These are phyloP conservation scores for Aphis gossypii DNA, from an alignment of 1,140 invertebrate genomes.

Conservation along the genomic window DNA sequence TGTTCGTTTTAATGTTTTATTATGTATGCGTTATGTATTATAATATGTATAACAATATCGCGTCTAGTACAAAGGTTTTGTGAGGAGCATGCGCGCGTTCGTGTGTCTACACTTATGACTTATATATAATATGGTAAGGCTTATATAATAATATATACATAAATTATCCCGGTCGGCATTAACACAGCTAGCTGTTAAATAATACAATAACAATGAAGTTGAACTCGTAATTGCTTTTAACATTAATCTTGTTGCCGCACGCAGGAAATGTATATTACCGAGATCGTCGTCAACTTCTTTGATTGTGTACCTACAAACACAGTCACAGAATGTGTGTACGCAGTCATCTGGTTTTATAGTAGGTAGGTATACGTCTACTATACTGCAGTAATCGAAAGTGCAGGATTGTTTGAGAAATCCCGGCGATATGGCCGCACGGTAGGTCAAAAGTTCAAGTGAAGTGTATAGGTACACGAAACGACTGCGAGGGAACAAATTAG, in stretches of 20 bases:
- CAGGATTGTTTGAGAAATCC: not conserved
- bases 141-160: not conserved
- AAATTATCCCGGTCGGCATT: not conserved
- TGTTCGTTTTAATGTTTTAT: not conserved
- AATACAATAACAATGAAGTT: slow-evolving; percentile 17
- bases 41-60: not conserved
- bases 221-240: slow-evolving; percentile 10
- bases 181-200: not conserved
- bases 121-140: not conserved
- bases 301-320: not conserved
- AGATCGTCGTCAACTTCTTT: not conserved
- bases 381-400: not conserved
- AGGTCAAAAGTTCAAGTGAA: slow-evolving; percentile 38
- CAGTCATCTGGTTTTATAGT: not conserved
- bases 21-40: not conserved
- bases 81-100: not conserved
- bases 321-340: not conserved
- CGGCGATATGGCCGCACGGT: not conserved
- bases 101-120: not conserved
- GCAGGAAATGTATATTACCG: not conserved
- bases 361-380: not conserved
- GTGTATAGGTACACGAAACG: not conserved
- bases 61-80: not conserved
- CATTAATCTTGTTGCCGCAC: not conserved
- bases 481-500: not conserved